Evolutionary conservation across 2,113 vertebrate genomes (phyloP).

Genomic region (Caracal caracal): DNA sequence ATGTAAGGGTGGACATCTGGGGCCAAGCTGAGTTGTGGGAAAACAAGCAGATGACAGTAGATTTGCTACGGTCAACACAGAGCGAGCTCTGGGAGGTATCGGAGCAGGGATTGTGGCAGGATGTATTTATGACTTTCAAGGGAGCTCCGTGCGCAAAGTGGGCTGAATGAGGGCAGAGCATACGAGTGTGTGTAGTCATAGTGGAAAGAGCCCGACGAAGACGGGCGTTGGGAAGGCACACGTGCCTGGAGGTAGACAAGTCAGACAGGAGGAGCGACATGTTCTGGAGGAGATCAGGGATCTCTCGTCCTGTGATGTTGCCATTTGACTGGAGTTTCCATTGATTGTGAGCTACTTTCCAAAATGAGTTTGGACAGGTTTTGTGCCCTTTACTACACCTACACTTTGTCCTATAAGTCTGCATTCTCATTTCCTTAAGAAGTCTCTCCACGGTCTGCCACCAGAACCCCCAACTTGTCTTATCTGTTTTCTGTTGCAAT

Average conservation of each 20-base stretch:
- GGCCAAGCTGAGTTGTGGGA: background rate
- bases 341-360: background rate
- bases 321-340: background rate
- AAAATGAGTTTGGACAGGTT: background rate
- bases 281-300: background rate
- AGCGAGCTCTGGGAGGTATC: accelerated
- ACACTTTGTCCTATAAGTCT: background rate
- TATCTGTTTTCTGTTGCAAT: background rate
- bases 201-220: background rate
- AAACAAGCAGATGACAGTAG: background rate
- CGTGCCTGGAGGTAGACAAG: no score
- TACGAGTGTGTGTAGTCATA: accelerated
- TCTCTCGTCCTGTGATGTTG: background rate
- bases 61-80: accelerated
- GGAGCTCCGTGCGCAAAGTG: background rate
- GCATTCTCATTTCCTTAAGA: background rate
- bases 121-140: background rate
- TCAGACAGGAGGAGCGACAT: background rate
- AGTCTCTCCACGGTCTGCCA: background rate
- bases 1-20: background rate
- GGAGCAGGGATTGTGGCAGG: background rate
- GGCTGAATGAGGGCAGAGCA: background rate
- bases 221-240: accelerated
- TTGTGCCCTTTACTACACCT: background rate
- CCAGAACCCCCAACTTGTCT: background rate